phyloP scores from a whole-genome alignment of 1,140 invertebrate genomes.

The Drosophila miranda region DNA sequence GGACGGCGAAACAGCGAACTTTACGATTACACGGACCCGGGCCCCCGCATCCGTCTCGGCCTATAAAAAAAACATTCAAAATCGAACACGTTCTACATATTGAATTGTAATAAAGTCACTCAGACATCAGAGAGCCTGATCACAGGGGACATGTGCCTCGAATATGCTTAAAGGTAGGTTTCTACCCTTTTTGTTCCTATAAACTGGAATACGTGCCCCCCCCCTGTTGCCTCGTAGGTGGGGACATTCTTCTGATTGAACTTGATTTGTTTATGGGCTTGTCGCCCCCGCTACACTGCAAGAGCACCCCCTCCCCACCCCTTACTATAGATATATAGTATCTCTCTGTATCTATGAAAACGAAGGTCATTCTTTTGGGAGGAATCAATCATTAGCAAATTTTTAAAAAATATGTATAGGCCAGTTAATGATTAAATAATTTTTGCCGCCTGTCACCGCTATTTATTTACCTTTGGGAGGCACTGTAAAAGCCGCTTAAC shows the following conservation, averaged over 20 bases:
- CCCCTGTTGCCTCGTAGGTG: constrained; percentile 14
- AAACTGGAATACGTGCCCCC: constrained; percentile 44
- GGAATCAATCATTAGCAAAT: constrained; percentile 41
- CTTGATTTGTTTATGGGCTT: constrained; percentile 49
- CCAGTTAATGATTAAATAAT: constrained; percentile 37
- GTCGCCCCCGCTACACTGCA: constrained; percentile 18
- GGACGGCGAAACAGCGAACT: constrained; percentile 31
- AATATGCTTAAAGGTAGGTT: constrained; percentile 23
- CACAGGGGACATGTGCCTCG: constrained; percentile 13
- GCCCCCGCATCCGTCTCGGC: no score
- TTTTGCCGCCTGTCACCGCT: constrained; percentile 28
- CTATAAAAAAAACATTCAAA: constrained; percentile 37
- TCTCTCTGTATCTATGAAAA: constrained; percentile 5
- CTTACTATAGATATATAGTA: constrained; percentile 12
- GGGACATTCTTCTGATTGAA: constrained; percentile 45
- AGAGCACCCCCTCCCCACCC: constrained; percentile 3
- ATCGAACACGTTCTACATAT: constrained; percentile 57
- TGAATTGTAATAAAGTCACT: constrained; percentile 48
- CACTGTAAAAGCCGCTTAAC: constrained; percentile 52
- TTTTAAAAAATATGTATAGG: background rate
- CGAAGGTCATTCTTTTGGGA: constrained; percentile 37
- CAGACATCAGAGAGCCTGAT: constrained; percentile 18
- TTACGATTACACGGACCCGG: constrained; percentile 36
- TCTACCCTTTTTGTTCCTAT: constrained; percentile 8
- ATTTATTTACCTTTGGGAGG: constrained; percentile 27